Percentiles rank a stretch among this genome's conserved stretches.
These are phyloP conservation scores for Trachythela sp. DNA, from an alignment of 64 coral and sea anemone species.

Conservation along the genomic window DNA sequence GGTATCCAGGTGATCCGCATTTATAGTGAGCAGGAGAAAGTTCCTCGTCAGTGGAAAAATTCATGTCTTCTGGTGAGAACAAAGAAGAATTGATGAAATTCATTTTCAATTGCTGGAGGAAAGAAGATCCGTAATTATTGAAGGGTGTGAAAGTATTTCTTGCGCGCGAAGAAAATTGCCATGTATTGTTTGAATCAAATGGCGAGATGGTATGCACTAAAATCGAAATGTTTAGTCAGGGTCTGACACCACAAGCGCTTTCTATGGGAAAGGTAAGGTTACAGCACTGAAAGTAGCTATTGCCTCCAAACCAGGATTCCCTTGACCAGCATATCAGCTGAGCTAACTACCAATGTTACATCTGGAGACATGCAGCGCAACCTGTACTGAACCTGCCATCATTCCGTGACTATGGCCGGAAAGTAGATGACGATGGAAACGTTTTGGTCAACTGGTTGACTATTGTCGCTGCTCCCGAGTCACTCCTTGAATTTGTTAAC, in stretches of 20 bases:
- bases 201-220: neutral
- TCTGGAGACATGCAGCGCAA: neutral
- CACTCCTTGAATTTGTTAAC: neutral
- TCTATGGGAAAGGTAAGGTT: neutral
- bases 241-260: neutral
- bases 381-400: neutral
- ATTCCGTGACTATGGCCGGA: neutral
- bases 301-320: no score
- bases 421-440: neutral
- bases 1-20: neutral
- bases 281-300: neutral
- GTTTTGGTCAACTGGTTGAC: neutral
- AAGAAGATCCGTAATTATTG: neutral
- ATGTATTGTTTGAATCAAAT: neutral
- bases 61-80: no score
- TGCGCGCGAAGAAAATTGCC: constrained; percentile 3
- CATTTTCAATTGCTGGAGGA: neutral
- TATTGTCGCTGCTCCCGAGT: neutral
- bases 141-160: constrained; percentile 15
- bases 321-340: neutral
- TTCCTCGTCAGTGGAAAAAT: constrained; percentile 23
- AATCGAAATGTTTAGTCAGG: neutral
- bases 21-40: neutral
- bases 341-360: neutral
- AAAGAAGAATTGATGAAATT: constrained; percentile 16